phyloP scores from a whole-genome alignment of 2,888 invertebrate genomes.

The Agrochola macilenta region DNA sequence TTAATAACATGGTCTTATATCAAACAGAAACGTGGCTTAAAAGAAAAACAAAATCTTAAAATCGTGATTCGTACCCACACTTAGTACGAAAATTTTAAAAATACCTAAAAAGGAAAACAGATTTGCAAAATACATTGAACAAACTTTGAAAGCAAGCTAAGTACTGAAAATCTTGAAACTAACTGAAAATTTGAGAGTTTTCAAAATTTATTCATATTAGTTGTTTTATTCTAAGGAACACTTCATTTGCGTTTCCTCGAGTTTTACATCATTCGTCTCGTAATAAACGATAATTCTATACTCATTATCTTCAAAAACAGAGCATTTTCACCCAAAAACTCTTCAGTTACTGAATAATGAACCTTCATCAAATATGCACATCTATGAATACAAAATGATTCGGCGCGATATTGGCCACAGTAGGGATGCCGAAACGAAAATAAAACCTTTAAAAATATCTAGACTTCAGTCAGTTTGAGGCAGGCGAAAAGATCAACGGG shows the following conservation, averaged over 20 bases:
- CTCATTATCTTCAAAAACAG: slow-evolving; percentile 14
- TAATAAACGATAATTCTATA: neutral
- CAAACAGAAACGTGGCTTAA: too few relatives aligned
- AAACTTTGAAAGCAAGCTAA: neutral
- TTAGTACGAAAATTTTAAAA: too few relatives aligned
- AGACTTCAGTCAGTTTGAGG: slow-evolving; percentile 2
- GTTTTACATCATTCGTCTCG: neutral
- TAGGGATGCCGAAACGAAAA: slow-evolving; percentile 38
- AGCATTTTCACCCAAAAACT: slow-evolving; percentile 19
- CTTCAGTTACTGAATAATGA: slow-evolving; percentile 31
- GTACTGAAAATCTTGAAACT: neutral
- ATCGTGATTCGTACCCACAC: neutral
- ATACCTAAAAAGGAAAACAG: neutral
- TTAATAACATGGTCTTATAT: neutral
- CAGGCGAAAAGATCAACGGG: slow-evolving; percentile 8
- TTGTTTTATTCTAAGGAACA: neutral
- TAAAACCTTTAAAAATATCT: slow-evolving; percentile 37
- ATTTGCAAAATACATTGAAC: neutral
- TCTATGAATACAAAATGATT: slow-evolving; percentile 46
- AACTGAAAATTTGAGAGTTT: neutral
- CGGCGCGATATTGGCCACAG: slow-evolving; percentile 12
- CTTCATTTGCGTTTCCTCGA: neutral
- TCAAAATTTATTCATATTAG: neutral
- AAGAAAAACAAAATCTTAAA: neutral
- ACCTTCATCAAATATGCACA: slow-evolving; percentile 51